phyloP scores from a whole-genome alignment of 2,888 invertebrate species.

The Pogonocherus hispidulus region DNA sequence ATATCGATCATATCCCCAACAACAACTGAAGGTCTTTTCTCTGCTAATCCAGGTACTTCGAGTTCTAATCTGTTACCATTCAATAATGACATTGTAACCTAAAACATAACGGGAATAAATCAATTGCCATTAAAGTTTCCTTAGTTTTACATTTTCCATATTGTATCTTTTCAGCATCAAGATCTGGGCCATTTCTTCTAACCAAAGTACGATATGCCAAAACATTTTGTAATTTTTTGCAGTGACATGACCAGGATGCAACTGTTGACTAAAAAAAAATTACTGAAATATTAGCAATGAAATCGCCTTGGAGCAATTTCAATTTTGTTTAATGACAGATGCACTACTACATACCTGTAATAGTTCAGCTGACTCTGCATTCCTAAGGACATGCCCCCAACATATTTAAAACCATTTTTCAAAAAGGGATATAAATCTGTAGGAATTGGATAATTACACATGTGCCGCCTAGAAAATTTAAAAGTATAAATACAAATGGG shows the following conservation, averaged over 20 bases:
- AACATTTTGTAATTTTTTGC: slow-evolving; percentile 69
- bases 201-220: slow-evolving; percentile 74
- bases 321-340: not conserved
- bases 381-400: not conserved
- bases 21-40: slow-evolving; percentile 78
- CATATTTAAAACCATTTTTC: not conserved
- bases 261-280: slow-evolving; percentile 40
- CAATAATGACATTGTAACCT: slow-evolving; percentile 55
- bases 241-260: slow-evolving; percentile 65
- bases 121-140: not conserved
- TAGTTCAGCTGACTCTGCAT: not conserved
- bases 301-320: not conserved
- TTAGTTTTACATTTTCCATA: slow-evolving; percentile 64
- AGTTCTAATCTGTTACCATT: slow-evolving; percentile 63
- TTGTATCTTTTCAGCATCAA: slow-evolving; percentile 60
- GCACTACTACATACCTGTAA: not conserved
- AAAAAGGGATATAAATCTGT: not conserved
- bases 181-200: slow-evolving; percentile 73
- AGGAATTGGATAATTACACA: not conserved
- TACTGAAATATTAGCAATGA: not conserved
- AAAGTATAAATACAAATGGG: too few relatives aligned
- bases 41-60: slow-evolving; percentile 77
- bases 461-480: not conserved
- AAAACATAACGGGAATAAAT: slow-evolving; percentile 60
- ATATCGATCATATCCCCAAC: slow-evolving; percentile 72